phyloP scores from a whole-genome alignment of 1,140 invertebrate species.

The Hypsibius dujardini region DNA sequence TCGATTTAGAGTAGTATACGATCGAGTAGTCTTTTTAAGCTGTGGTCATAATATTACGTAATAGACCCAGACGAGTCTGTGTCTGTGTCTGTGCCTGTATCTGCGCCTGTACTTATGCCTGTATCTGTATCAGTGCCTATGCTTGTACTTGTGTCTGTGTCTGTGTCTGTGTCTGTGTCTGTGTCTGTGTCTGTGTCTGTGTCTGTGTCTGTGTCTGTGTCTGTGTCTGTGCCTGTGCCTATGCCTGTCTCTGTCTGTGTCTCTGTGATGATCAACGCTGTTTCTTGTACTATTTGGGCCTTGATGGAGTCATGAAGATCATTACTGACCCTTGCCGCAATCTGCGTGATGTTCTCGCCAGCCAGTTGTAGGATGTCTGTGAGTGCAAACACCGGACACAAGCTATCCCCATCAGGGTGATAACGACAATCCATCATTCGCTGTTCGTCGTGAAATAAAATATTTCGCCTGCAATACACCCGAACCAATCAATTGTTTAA shows the following conservation, averaged over 20 bases:
- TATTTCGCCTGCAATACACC: neutral
- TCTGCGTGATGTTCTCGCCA: neutral
- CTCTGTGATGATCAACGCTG: too few species aligned
- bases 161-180: too few species aligned
- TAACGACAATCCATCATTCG: constrained; percentile 16
- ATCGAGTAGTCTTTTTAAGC: neutral
- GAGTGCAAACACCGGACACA: constrained; percentile 16
- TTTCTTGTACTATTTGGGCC: neutral
- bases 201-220: too few species aligned
- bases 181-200: too few species aligned
- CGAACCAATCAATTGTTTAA: neutral
- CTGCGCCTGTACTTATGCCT: too few species aligned
- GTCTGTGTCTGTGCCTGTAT: too few species aligned
- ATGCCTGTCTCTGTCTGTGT: too few species aligned
- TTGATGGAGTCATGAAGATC: neutral
- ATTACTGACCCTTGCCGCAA: neutral
- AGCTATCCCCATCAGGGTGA: constrained; percentile 15
- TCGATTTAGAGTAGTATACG: neutral
- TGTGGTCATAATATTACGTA: too few species aligned
- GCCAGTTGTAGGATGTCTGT: constrained; percentile 17
- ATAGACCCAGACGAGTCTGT: too few species aligned
- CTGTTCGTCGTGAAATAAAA: neutral
- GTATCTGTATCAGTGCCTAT: too few species aligned
- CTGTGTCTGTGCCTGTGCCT: too few species aligned
- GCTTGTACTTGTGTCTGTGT: too few species aligned